Evolutionary conservation across 2,888 invertebrate species (phyloP).

Genomic region (Drosophila mayaguana): DNA sequence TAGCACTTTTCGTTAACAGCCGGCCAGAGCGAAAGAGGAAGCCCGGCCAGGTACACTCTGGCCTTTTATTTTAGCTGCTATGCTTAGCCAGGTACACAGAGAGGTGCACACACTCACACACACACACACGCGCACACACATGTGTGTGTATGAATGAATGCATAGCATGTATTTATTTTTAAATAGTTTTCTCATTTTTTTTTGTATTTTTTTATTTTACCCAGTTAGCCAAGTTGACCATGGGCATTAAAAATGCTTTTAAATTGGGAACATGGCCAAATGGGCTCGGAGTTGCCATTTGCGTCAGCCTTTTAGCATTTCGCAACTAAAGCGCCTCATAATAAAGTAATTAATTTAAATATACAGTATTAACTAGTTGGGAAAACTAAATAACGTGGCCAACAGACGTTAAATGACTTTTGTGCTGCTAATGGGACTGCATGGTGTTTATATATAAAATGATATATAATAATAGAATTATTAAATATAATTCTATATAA

Average conservation of each 20-base stretch:
- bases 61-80: constrained; percentile 53
- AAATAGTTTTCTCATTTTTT: constrained; percentile 22
- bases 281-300: constrained; percentile 9
- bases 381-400: neutral
- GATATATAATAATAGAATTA: neutral
- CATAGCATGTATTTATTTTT: constrained; percentile 28
- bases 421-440: neutral
- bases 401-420: neutral
- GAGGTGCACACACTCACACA: neutral
- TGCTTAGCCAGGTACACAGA: constrained; percentile 31
- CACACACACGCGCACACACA: neutral
- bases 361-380: neutral
- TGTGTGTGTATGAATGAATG: constrained; percentile 16
- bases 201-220: constrained; percentile 12
- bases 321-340: constrained; percentile 12
- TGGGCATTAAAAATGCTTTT: constrained; percentile 36
- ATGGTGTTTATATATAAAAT: neutral
- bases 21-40: constrained; percentile 32
- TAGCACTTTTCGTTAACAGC: constrained; percentile 61
- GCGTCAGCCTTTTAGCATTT: neutral
- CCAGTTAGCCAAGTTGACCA: constrained; percentile 39
- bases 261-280: constrained; percentile 23
- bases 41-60: constrained; percentile 36
- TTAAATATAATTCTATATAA: too few species aligned
- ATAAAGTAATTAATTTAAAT: constrained; percentile 23